These are phyloP conservation scores for Mimumesa dahlbomi DNA, from an alignment of 2,888 invertebrate species.

Conservation along the genomic window DNA sequence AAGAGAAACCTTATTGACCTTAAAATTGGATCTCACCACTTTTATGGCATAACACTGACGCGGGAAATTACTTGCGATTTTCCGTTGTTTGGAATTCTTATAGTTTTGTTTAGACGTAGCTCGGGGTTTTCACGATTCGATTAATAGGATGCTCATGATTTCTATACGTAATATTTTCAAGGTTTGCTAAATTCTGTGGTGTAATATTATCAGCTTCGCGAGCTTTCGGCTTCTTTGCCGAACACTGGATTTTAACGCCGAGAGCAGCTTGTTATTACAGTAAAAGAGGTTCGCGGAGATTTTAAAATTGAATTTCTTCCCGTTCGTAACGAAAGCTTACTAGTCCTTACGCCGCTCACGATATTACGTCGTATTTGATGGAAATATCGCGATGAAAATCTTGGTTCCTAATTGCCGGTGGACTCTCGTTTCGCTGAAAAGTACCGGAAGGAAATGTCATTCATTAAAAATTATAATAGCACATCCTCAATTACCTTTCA, in stretches of 20 bases:
- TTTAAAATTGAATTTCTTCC: conserved; percentile 42
- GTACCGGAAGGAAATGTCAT: conserved; percentile 7
- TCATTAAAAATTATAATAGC: conserved; percentile 56
- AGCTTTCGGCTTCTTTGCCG: neutral
- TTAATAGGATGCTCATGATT: neutral
- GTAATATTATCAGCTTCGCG: neutral
- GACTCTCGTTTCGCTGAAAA: conserved; percentile 21
- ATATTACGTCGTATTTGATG: conserved; percentile 41
- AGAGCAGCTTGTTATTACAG: conserved; percentile 18
- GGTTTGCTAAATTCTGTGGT: too few species aligned
- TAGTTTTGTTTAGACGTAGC: too few species aligned
- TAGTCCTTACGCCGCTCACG: conserved; percentile 16
- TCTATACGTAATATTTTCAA: too few species aligned
- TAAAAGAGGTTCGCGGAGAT: conserved; percentile 11
- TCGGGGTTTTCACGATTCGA: too few species aligned
- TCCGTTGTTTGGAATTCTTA: too few species aligned
- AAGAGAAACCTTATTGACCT: conserved; percentile 43
- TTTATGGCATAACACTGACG: neutral
- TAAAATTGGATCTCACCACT: conserved; percentile 42
- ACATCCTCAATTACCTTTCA: conserved; percentile 44
- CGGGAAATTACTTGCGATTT: conserved; percentile 21
- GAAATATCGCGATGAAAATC: conserved; percentile 37
- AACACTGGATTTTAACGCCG: conserved; percentile 9
- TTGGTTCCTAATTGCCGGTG: conserved; percentile 37
- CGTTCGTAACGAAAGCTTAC: conserved; percentile 20